These are phyloP conservation scores for Tetraodon nigroviridis DNA, from an alignment of 2,113 vertebrate species.

Conservation along the genomic window DNA sequence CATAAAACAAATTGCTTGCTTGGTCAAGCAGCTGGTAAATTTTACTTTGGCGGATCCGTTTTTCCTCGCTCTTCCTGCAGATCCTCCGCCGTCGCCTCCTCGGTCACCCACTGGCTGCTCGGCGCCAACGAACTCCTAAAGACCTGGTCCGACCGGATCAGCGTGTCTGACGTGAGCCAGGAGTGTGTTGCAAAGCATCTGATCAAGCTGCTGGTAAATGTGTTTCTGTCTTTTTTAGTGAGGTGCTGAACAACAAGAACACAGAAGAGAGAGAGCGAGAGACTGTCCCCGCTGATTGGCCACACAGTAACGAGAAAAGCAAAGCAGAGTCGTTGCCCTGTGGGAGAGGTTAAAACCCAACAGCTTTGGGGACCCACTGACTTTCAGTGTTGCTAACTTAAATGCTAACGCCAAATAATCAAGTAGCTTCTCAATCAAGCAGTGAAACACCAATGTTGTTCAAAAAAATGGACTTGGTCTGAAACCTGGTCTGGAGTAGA, in stretches of 20 bases:
- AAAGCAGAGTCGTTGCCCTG: no score
- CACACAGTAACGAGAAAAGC: no score
- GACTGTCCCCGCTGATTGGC: no score
- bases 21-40: neutral
- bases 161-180: conserved; percentile 70
- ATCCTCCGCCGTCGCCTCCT: conserved; percentile 75
- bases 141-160: conserved; percentile 75
- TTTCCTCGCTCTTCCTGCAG: conserved; percentile 64
- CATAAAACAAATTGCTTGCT: no score
- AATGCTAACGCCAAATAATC: no score
- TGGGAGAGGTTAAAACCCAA: no score
- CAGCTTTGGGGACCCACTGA: no score
- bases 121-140: conserved; percentile 75
- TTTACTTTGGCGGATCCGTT: conserved; percentile 20
- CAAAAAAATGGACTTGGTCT: no score
- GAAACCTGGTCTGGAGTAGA: no score
- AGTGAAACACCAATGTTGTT: no score
- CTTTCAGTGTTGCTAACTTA: no score
- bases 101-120: conserved; percentile 78
- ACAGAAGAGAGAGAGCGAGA: neutral
- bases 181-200: conserved; percentile 72
- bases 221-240: neutral
- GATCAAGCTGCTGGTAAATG: conserved; percentile 78
- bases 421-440: no score
- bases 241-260: neutral